Evolutionary conservation across 1,140 invertebrate species (phyloP).

Genomic region (Episyrphus balteatus): DNA sequence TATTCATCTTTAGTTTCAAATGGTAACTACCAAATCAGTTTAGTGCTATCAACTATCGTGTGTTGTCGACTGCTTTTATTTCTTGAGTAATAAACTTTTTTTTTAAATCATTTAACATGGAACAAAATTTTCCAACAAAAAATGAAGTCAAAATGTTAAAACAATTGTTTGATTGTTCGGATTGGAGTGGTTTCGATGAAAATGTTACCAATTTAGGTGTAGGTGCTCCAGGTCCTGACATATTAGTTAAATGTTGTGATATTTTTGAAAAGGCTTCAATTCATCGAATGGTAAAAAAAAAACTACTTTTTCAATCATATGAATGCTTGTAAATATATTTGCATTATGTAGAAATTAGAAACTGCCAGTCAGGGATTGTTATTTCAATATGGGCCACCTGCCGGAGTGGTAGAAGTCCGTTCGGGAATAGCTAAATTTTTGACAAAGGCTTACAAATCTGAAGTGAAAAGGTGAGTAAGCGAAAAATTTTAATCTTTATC

Average conservation of each 20-base stretch:
- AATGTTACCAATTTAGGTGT: slow-evolving; percentile 40
- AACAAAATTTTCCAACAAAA: no score
- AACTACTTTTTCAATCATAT: no score
- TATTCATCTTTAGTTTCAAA: no score
- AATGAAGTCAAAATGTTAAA: slow-evolving; percentile 8
- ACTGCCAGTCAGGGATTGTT: slow-evolving; percentile 39
- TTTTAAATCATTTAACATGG: no score
- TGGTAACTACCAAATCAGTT: no score
- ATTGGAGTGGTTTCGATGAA: slow-evolving; percentile 41
- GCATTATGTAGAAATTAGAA: slow-evolving; percentile 36
- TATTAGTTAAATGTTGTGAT: slow-evolving; percentile 38
- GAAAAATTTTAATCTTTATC: no score
- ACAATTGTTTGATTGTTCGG: slow-evolving; percentile 41
- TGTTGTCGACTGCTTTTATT: no score
- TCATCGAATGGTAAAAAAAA: slow-evolving; percentile 41
- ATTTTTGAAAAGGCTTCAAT: slow-evolving; percentile 39
- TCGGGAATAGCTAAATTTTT: slow-evolving; percentile 43
- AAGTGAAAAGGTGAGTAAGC: slow-evolving; percentile 34
- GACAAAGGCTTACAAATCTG: slow-evolving; percentile 35
- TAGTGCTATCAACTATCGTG: no score
- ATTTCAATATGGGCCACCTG: slow-evolving; percentile 45
- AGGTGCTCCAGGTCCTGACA: slow-evolving; percentile 44
- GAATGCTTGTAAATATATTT: no score
- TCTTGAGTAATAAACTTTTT: no score
- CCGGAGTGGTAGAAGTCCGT: slow-evolving; percentile 41